A percentile compares a stretch with the other conserved stretches of the same genome.
phyloP scores from a whole-genome alignment of 1,140 invertebrate species.

The Propsilocerus akamusi region DNA sequence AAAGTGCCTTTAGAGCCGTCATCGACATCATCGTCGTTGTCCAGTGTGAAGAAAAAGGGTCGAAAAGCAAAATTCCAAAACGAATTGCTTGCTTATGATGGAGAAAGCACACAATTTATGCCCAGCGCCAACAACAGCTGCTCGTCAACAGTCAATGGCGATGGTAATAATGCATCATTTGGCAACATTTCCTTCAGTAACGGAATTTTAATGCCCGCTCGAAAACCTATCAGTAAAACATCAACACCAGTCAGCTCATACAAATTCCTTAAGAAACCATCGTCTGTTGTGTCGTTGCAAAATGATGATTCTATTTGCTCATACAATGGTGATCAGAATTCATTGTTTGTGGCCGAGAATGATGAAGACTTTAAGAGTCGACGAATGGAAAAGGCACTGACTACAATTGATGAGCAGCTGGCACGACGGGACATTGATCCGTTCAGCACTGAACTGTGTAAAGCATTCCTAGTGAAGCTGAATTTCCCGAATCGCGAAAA shows the following conservation, averaged over 20 bases:
- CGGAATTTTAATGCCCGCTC: neutral
- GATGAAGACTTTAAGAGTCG: constrained; percentile 19
- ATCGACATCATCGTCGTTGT: neutral
- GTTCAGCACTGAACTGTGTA: constrained; percentile 34
- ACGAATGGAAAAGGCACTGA: constrained; percentile 17
- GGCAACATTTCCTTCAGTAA: neutral
- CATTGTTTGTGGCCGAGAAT: constrained; percentile 22
- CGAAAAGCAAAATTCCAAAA: too few relatives aligned
- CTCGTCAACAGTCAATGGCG: neutral
- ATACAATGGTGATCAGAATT: constrained; percentile 19
- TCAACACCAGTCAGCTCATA: constrained; percentile 3
- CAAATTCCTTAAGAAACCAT: neutral
- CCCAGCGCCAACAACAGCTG: neutral
- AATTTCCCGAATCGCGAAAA: constrained; percentile 25
- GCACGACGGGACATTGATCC: constrained; percentile 28
- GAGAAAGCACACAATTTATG: neutral
- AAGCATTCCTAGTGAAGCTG: constrained; percentile 32
- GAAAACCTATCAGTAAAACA: neutral
- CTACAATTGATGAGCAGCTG: constrained; percentile 19
- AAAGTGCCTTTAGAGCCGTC: neutral
- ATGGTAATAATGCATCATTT: neutral
- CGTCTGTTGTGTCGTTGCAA: constrained; percentile 2
- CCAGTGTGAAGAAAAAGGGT: neutral
- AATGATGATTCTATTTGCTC: constrained; percentile 9
- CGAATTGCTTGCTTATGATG: neutral